These are phyloP conservation scores for Pithys albifrons DNA, from an alignment of 2,113 vertebrate species.

Conservation along the genomic window DNA sequence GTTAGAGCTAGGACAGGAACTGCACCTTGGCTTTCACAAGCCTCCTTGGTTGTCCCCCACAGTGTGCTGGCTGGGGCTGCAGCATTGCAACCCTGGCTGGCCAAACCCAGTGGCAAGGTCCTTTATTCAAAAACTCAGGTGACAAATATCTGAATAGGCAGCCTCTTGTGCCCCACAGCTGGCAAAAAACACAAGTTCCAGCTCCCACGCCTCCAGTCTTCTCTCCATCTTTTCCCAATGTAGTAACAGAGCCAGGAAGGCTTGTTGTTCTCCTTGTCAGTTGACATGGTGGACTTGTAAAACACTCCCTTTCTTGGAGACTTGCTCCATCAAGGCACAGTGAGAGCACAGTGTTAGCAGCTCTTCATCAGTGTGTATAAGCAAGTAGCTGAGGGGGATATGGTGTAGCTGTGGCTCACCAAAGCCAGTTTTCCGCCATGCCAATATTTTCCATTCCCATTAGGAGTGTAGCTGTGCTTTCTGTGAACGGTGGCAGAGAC, in stretches of 20 bases:
- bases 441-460: background rate
- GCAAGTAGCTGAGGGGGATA: background rate
- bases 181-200: background rate
- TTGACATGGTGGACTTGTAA: background rate
- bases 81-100: rapidly evolving
- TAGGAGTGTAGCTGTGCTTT: background rate
- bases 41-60: rapidly evolving
- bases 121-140: background rate
- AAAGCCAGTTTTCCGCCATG: background rate
- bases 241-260: background rate
- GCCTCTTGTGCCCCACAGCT: background rate
- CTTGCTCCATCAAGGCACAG: background rate
- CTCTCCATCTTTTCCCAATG: background rate
- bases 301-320: background rate
- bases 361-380: background rate
- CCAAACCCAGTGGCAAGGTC: background rate
- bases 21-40: no score
- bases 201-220: rapidly evolving
- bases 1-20: rapidly evolving
- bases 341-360: rapidly evolving
- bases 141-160: background rate
- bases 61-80: no score
- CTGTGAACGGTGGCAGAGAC: background rate
- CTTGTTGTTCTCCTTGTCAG: background rate
- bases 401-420: background rate